Evolutionary conservation across 2,113 vertebrate species (phyloP), one percentile per base, ranked within the genome.

Genomic region (Motacilla alba): DNA sequence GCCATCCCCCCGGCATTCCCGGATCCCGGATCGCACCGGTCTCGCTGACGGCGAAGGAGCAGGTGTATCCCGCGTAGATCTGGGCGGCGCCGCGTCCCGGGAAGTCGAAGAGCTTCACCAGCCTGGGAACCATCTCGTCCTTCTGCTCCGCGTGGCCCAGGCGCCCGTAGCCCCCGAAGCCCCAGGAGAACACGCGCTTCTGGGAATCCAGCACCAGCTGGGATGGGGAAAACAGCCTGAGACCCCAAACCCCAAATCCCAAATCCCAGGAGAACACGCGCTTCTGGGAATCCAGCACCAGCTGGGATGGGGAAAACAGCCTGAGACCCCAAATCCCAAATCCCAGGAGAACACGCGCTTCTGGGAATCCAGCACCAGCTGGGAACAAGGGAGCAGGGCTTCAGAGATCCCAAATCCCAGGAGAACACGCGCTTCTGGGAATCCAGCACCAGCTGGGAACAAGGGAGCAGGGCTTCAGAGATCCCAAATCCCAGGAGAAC

Each of bases 101-200:
- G 73, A 75, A 75, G 73, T 75, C 73, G 55, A 75, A 75, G 33
- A 75, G 72, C 26, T 75, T 75, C 72, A 75, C 72, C 55, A 75
- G 72, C 10, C 72, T 1, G 1, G 72, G 72, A 2, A 75, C 72
- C 55, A 75, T 35, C 72, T 75, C 72, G 43, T 75, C 72, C 55
- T 46, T 46, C 72, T 75, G 72, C 72, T 75, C 72, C 5, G 72
- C 72, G 33, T 75, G 72, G 19, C 72, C 72, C 72, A 75, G 72
- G 43, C 72, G 72, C 26, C 72, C 72, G 43, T 75, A 99, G 11
- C 99, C 99, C 0, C 99, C 99, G 0, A 99, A 99, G 0, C 99
- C 99, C 99, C 99, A 99, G 87, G 98, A 99, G 97, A 99, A 99
- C 17, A 99, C 99, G 0, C 99, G 98, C 94, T 99, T 99, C 98